Evolutionary conservation across 2,888 invertebrate species (phyloP).

Genomic region (Dolichomitus sp.): DNA sequence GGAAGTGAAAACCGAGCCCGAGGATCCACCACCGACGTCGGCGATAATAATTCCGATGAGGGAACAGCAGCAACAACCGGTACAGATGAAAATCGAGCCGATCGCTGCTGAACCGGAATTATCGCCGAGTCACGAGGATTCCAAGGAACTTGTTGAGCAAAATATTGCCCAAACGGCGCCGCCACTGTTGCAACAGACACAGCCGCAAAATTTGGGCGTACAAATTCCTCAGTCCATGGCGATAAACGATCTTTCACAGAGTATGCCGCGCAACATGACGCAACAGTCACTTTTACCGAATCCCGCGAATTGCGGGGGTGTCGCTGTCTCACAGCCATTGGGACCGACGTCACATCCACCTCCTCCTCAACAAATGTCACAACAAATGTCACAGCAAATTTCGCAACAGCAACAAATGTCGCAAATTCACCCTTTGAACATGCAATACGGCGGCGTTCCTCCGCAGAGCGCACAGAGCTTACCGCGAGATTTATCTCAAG

Average conservation of each 20-base stretch:
- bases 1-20: constrained; percentile 67
- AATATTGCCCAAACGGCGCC: neutral
- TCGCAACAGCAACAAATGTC: constrained; percentile 77
- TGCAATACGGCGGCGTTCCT: constrained; percentile 80
- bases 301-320: constrained; percentile 70
- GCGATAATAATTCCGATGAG: constrained; percentile 77
- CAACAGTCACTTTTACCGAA: constrained; percentile 78
- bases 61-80: constrained; percentile 58
- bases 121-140: constrained; percentile 77
- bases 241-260: constrained; percentile 77
- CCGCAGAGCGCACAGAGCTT: constrained; percentile 78
- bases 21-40: constrained; percentile 68
- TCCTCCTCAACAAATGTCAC: constrained; percentile 57
- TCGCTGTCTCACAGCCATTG: constrained; percentile 64
- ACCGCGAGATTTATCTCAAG: constrained; percentile 83
- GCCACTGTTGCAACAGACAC: constrained; percentile 72
- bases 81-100: constrained; percentile 80
- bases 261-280: constrained; percentile 80
- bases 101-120: constrained; percentile 77
- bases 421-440: constrained; percentile 77
- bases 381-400: constrained; percentile 72
- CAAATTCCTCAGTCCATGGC: constrained; percentile 68
- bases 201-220: constrained; percentile 71
- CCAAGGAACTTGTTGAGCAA: constrained; percentile 74
- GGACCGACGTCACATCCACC: constrained; percentile 48